Base-by-base conservation (phyloP, 2,888 invertebrate species). In the Cheilosia scutellata region DNA sequence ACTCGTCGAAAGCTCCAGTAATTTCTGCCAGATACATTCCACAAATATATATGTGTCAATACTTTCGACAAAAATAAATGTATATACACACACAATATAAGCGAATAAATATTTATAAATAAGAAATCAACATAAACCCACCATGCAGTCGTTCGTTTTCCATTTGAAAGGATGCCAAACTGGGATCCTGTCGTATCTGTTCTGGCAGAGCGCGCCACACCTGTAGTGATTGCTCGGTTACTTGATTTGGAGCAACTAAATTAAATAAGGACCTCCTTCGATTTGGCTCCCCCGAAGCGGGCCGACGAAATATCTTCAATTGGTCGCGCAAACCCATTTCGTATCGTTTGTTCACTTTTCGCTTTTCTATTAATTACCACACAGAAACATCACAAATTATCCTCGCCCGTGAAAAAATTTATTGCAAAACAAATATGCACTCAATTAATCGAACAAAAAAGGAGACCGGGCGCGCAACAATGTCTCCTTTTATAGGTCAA, bases 171-270 rank as follows among this genome's bases (percentile, higher is more conserved):
- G 94, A 94, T 25, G 94, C 95, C 90, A 95, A 91, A 47, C 94
- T 93, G 0, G 95, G 95, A 91, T 95, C 95, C 88, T 94, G 93
- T 79, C 95, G 94, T 90, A 95, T 95, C 86, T 94, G 94, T 79
- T 95, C 94, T 0, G 95, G 95, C 3, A 95, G 90, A 60, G 94
- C 94, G 65, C 94, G 92, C 95, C 95, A 95, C 27, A 95, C 94
- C 88, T 94, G 94, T 83, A 95, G 89, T 25, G 94, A 93, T 31
- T 94, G 94, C 7, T 94, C 94, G 0, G 94, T 95, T 62, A 95
- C 93, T 89, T 94, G 94, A 88, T 93, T 94, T 90, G 93, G 93
- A 80, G 94, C 93, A 72, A 89, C 86, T 55, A 88, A 80, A 87
- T 88, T 88, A 51, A 88, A 87, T 27, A 88, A 53, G n/a, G 89